Base-by-base conservation (phyloP, 2,113 vertebrate species). In the Tapirus terrestris region DNA sequence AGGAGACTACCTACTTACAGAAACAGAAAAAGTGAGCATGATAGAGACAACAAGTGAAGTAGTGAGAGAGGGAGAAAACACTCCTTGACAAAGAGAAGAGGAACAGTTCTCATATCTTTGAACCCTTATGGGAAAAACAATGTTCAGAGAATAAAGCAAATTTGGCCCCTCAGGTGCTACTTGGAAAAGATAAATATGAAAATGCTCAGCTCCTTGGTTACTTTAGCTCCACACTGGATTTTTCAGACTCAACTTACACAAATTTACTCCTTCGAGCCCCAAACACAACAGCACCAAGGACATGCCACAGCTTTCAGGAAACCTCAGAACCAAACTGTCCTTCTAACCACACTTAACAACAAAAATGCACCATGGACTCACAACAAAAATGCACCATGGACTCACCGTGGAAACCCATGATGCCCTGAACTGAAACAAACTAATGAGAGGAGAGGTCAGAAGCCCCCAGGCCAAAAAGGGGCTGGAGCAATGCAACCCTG, bases 111-210 rank as follows among this genome's bases (percentile, higher is more conserved):
- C 29, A 36, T 21, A 77, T 70, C 72, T 73, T 80, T n/a, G 43
- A 96, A 82, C 29, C 13, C 56, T 51, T 83, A 51, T 45, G 65
- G 18, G 51, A 72, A 61, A 93, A 86, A 72, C 61, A 80, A 56
- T 33, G 27, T 45, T 82, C 23, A 43, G 21, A 36, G 86, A 93
- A 93, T 85, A 93, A 68, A 94, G 53, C 23, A 84, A 88, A 88
- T 53, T 43, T 83, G 36, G 65, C 14, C 89, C 51, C 25, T 79
- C 33, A 10, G 43, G 48, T 87, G 33, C 73, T 93, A 45, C 83
- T 58, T 87, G 58, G 60, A 68, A 91, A 94, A 80, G 61, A 70
- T n/a, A 91, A 88, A 77, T 45, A 76, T 21, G 60, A 88, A 95
- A 76, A 60, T 10, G 12, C 29, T 82, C 31, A 67, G 80, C 33